A percentile compares a stretch with the other conserved stretches of the same genome.
These are phyloP conservation scores for Caenorhabditis macrosperma DNA, from an alignment of 2,888 invertebrate species.

Conservation along the genomic window DNA sequence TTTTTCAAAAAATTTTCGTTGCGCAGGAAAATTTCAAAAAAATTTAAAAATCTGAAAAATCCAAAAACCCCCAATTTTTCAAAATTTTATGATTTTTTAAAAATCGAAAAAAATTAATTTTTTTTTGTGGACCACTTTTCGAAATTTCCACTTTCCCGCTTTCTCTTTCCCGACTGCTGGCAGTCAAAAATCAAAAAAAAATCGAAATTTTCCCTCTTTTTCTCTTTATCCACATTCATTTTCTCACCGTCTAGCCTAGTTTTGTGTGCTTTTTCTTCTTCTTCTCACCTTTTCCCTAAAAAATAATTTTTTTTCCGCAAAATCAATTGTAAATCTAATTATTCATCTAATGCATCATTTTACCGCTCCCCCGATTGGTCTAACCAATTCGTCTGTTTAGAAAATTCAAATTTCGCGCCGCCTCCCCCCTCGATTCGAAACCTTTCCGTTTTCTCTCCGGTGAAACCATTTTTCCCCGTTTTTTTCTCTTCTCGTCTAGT, in stretches of 20 bases:
- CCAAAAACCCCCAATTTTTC: not conserved
- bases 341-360: no score
- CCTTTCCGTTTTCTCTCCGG: not conserved
- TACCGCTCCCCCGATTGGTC: no score
- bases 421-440: not conserved
- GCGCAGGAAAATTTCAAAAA: no score
- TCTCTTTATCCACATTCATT: not conserved
- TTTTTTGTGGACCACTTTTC: not conserved
- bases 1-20: no score
- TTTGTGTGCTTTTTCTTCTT: not conserved
- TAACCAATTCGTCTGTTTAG: no score
- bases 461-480: no score
- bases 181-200: not conserved
- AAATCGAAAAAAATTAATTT: not conserved
- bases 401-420: no score
- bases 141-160: not conserved
- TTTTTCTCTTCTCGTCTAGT: not conserved
- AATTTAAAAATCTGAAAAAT: no score
- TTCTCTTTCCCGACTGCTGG: conserved; percentile 25
- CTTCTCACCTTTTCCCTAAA: no score
- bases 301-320: no score
- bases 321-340: no score
- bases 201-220: not conserved
- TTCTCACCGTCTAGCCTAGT: conserved; percentile 22
- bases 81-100: no score